Evolutionary conservation across 2,888 invertebrate species (phyloP).

Genomic region (Dryocosmus kuriphilus): DNA sequence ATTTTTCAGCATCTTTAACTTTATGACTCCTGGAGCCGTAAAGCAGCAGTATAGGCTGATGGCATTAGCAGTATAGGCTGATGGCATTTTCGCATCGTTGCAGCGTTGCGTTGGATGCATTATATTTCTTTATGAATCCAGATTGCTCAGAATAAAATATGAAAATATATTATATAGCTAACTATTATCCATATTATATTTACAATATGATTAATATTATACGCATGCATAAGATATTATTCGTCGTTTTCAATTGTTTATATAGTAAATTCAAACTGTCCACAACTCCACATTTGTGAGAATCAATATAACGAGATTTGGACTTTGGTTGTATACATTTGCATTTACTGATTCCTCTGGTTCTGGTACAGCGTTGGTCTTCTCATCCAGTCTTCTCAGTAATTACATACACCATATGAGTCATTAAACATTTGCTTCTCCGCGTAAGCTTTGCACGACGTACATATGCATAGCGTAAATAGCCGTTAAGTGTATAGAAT

Average conservation of each 20-base stretch:
- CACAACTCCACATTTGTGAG: not conserved
- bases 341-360: slow-evolving; percentile 15
- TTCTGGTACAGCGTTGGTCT: not conserved
- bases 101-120: no score
- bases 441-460: slow-evolving; percentile 16
- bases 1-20: not conserved
- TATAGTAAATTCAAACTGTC: slow-evolving; percentile 17
- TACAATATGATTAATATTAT: no score
- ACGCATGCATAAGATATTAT: no score
- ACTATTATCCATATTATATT: no score
- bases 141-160: not conserved
- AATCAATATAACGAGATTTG: slow-evolving; percentile 17
- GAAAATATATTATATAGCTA: no score
- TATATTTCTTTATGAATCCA: not conserved
- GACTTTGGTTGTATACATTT: not conserved
- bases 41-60: slow-evolving; percentile 1
- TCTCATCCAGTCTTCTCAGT: not conserved
- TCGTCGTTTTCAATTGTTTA: no score
- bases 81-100: not conserved
- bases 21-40: slow-evolving; percentile 17
- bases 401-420: slow-evolving; percentile 11
- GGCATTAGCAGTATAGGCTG: not conserved
- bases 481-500: slow-evolving; percentile 1
- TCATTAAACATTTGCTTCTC: slow-evolving; percentile 26
- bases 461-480: not conserved